Conservation (phyloP, 1,140 invertebrate species). For the Lepidurus packardi region DNA sequence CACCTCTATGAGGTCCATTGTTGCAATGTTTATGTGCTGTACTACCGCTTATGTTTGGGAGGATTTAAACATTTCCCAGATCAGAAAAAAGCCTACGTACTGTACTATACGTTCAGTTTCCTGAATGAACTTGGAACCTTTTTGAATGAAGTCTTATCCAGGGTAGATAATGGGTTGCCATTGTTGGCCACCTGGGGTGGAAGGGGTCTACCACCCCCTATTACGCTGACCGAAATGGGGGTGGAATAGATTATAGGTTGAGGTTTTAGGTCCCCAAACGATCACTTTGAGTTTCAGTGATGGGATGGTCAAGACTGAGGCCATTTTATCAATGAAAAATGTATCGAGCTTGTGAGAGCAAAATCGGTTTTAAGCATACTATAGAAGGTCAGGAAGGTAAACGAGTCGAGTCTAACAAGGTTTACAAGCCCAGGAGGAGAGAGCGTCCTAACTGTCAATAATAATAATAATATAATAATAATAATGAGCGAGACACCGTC, state of each 20-base stretch:
- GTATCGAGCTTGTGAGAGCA: neutral
- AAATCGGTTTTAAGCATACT: neutral
- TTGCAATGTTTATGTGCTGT: neutral
- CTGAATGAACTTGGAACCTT: neutral
- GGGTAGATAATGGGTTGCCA: neutral
- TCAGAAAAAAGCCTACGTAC: neutral
- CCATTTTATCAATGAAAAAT: conserved; percentile 15
- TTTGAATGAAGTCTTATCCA: conserved; percentile 15
- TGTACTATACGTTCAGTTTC: neutral
- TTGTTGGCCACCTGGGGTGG: conserved; percentile 17
- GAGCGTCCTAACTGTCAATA: neutral
- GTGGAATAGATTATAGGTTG: conserved; percentile 10
- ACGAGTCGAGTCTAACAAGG: neutral
- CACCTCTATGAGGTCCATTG: neutral
- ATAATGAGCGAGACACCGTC: too few species aligned
- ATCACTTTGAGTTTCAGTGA: neutral
- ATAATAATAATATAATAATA: too few species aligned
- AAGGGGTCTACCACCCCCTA: conserved; percentile 7
- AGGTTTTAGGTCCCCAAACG: neutral
- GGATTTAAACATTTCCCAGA: neutral
- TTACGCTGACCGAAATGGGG: conserved; percentile 1
- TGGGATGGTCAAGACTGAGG: neutral
- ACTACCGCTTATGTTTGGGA: neutral
- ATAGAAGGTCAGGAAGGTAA: neutral
- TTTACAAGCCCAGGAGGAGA: neutral